phyloP scores from a whole-genome alignment of 1,140 invertebrate genomes.

The Apis laboriosa region DNA sequence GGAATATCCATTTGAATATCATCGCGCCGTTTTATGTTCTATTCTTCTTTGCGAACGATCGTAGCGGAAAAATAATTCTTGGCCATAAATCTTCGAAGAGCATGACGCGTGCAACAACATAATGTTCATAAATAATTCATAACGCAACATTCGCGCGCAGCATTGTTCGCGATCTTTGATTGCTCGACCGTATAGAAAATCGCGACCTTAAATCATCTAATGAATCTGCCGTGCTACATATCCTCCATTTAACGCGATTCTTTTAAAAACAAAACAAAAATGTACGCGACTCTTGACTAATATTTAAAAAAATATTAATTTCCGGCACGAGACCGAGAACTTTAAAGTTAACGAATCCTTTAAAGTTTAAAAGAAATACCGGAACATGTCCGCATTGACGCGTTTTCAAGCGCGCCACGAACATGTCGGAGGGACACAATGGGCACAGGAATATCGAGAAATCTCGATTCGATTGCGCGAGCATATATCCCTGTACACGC shows the following conservation, averaged over 20 bases:
- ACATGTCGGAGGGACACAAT: slow-evolving; percentile 42
- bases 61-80: slow-evolving; percentile 21
- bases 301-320: too few relatives aligned
- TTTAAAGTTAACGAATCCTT: too few relatives aligned
- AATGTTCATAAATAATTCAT: slow-evolving; percentile 45
- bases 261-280: not conserved
- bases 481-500: slow-evolving; percentile 35
- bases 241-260: not conserved
- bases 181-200: not conserved
- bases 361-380: too few relatives aligned
- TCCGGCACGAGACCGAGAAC: too few relatives aligned
- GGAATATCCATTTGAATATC: slow-evolving; percentile 6
- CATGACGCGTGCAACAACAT: slow-evolving; percentile 4
- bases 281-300: too few relatives aligned
- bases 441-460: slow-evolving; percentile 45
- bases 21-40: slow-evolving; percentile 13
- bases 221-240: not conserved
- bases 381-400: not conserved
- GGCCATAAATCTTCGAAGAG: slow-evolving; percentile 10
- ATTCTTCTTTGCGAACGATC: slow-evolving; percentile 28
- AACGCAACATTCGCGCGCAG: slow-evolving; percentile 25
- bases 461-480: slow-evolving; percentile 59
- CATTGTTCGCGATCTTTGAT: slow-evolving; percentile 29
- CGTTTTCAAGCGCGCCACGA: slow-evolving; percentile 30
- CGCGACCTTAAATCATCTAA: not conserved